Evolutionary conservation across 2,888 invertebrate genomes (phyloP).

Genomic region (Xestia xanthographa): DNA sequence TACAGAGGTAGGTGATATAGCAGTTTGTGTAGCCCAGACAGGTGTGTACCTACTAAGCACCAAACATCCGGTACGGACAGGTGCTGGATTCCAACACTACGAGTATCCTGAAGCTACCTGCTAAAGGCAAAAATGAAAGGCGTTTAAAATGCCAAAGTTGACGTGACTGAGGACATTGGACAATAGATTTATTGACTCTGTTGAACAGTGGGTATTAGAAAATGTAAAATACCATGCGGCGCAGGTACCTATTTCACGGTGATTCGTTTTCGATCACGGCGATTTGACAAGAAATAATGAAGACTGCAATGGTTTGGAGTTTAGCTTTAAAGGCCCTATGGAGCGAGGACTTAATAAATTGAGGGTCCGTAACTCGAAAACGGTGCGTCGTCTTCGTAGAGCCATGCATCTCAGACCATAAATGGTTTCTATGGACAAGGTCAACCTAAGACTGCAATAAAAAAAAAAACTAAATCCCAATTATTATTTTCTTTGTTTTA

Average conservation of each 20-base stretch:
- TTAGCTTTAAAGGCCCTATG: background rate
- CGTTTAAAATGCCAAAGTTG: slow-evolving; percentile 63
- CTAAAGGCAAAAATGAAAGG: slow-evolving; percentile 67
- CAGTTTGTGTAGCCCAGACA: slow-evolving; percentile 55
- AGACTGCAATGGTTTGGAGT: background rate
- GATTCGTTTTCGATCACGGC: background rate
- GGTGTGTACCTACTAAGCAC: slow-evolving; percentile 62
- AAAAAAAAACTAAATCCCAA: no score
- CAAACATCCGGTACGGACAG: slow-evolving; percentile 72
- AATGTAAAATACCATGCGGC: slow-evolving; percentile 15
- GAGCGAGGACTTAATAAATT: background rate
- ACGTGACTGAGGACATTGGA: slow-evolving; percentile 47
- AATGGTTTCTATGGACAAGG: background rate
- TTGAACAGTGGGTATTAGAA: background rate
- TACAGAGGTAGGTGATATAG: slow-evolving; percentile 47
- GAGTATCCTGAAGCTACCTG: slow-evolving; percentile 54
- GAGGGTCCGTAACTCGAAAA: background rate
- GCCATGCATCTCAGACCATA: background rate
- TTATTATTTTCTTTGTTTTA: no score
- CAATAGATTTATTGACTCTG: slow-evolving; percentile 29
- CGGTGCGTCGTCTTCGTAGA: background rate
- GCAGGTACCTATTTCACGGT: background rate
- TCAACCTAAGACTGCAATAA: background rate
- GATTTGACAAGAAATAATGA: background rate
- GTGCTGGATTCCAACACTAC: slow-evolving; percentile 64